A percentile compares a stretch with the other conserved stretches of the same genome.
Conservation (phyloP, 2,888 invertebrate species). For the Nebria salina region DNA sequence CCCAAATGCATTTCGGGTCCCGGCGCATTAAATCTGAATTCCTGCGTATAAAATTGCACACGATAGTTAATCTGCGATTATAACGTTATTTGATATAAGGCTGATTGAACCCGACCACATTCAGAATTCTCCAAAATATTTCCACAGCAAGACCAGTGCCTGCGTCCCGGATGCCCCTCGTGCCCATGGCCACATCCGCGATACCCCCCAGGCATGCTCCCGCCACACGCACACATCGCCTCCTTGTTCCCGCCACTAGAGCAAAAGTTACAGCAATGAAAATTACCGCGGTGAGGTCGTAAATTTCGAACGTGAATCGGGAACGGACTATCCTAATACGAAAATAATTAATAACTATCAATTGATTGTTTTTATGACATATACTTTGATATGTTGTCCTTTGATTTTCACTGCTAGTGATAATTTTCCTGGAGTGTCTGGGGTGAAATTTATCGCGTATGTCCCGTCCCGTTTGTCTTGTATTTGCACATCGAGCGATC, state of each 20-base stretch:
- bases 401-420: slow-evolving; percentile 71
- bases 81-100: slow-evolving; percentile 5
- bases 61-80: not conserved
- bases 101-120: slow-evolving; percentile 61
- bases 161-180: slow-evolving; percentile 78
- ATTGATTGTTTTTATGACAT: not conserved
- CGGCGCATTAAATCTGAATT: not conserved
- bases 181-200: slow-evolving; percentile 86
- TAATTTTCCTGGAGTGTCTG: slow-evolving; percentile 72
- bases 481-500: slow-evolving; percentile 65
- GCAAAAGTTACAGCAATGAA: slow-evolving; percentile 84
- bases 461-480: slow-evolving; percentile 73
- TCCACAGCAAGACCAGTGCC: slow-evolving; percentile 88
- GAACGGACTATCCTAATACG: slow-evolving; percentile 74
- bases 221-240: slow-evolving; percentile 76
- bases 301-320: slow-evolving; percentile 71
- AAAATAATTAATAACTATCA: slow-evolving; percentile 7
- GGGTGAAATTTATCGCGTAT: slow-evolving; percentile 70
- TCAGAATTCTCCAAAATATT: slow-evolving; percentile 70
- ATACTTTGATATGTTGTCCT: slow-evolving; percentile 73
- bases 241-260: slow-evolving; percentile 79
- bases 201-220: slow-evolving; percentile 78
- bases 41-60: not conserved
- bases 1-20: not conserved
- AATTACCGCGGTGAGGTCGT: slow-evolving; percentile 75